A percentile compares a stretch with the other conserved stretches of the same genome.
These are phyloP conservation scores for Melanotaenia nigrans DNA, from an alignment of 2,797 vertebrate genomes.

Conservation along the genomic window DNA sequence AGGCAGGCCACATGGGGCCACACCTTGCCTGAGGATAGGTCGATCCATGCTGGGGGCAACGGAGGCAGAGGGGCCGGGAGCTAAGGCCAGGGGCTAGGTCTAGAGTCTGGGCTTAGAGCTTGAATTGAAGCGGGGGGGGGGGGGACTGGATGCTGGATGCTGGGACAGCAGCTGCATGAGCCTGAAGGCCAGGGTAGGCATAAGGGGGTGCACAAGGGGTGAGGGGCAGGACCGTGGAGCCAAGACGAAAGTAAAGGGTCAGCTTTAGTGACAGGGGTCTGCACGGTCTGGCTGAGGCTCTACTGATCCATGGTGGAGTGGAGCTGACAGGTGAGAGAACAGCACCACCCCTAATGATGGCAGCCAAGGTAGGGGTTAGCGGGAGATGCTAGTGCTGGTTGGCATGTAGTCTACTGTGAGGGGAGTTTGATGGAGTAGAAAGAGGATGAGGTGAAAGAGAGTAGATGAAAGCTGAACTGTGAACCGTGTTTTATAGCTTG, in stretches of 20 bases:
- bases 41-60: conserved; percentile 81
- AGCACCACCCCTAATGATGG: conserved; percentile 78
- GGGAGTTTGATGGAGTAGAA: conserved; percentile 47
- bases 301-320: conserved; percentile 78
- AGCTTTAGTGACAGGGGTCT: conserved; percentile 70
- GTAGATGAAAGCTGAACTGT: conserved; percentile 38
- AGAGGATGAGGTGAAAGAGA: conserved; percentile 25
- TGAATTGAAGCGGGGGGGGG: conserved; percentile 45
- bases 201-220: conserved; percentile 23
- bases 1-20: conserved; percentile 80
- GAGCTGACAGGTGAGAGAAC: conserved; percentile 84
- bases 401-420: conserved; percentile 30
- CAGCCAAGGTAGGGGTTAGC: conserved; percentile 61
- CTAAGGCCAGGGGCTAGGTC: conserved; percentile 72
- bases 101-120: conserved; percentile 51
- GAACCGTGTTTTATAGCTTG: conserved; percentile 43
- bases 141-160: conserved; percentile 39
- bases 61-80: conserved; percentile 67
- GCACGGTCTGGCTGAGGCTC: conserved; percentile 76
- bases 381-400: conserved; percentile 38
- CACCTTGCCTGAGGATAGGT: conserved; percentile 87
- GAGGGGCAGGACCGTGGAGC: conserved; percentile 44
- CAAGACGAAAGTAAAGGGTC: conserved; percentile 61
- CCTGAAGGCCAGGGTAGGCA: conserved; percentile 53
- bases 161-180: conserved; percentile 62